A percentile compares a stretch with the other conserved stretches of the same genome.
phyloP scores from a whole-genome alignment of 2,113 vertebrate species.

The Spea bombifrons region DNA sequence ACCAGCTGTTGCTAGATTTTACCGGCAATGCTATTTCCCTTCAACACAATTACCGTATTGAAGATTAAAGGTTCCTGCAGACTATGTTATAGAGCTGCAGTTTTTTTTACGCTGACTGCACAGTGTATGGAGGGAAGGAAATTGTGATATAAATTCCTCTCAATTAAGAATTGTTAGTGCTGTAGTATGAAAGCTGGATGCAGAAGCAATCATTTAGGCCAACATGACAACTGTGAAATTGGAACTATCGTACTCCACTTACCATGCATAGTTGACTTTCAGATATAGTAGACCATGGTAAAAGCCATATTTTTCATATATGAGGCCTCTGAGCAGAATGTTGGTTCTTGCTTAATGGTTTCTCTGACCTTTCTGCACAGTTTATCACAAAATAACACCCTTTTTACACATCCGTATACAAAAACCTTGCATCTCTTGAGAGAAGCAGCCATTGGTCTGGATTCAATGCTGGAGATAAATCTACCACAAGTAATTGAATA shows the following conservation, averaged over 20 bases:
- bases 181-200: slow-evolving; percentile 8
- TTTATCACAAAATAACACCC: slow-evolving; percentile 16
- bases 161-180: slow-evolving; percentile 1
- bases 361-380: slow-evolving; percentile 20
- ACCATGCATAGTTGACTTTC: slow-evolving; percentile 32
- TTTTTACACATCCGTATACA: neutral
- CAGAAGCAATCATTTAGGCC: slow-evolving; percentile 26
- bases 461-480: too few species aligned
- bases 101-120: neutral
- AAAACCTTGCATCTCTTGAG: too few species aligned
- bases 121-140: neutral
- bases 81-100: neutral
- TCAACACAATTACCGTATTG: neutral
- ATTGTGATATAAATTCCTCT: slow-evolving; percentile 11
- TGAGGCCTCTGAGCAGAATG: slow-evolving; percentile 9
- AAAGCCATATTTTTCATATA: neutral
- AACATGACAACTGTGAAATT: slow-evolving; percentile 32
- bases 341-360: slow-evolving; percentile 26
- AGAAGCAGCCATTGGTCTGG: too few species aligned
- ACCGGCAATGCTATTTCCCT: neutral
- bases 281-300: slow-evolving; percentile 8
- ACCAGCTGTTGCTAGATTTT: neutral
- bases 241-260: slow-evolving; percentile 21
- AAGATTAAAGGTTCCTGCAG: neutral
- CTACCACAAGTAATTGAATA: too few species aligned